Base-by-base conservation (phyloP, 2,113 vertebrate species). In the Microtus ochrogaster region DNA sequence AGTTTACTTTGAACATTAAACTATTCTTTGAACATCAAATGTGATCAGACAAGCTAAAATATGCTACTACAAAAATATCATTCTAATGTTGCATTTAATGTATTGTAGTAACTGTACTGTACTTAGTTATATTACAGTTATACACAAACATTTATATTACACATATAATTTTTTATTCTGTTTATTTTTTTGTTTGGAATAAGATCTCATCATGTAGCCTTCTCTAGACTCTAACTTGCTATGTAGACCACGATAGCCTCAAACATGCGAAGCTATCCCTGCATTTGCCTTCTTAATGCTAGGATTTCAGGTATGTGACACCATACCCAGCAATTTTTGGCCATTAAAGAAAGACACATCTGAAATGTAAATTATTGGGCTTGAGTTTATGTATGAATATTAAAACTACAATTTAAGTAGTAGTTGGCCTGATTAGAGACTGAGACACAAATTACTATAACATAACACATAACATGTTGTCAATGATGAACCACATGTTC, bases 321-420 rank as follows among this genome's bases (percentile, higher is more conserved):
- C 63, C 28, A 36, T n/a, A 33, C 19, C 33, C 30, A 58, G 33
- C 65, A 28, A 88, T 26, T 87, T 73, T 65, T 55, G 39, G 85
- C 1, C 90, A 70, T 30, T 88, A 6, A 22, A 92, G 52, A 76
- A 92, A 96, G 91, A 68, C 3, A 66, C 0, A 79, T 77, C 82
- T 94, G 49, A 73, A 92, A 96, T 90, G 78, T 13, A 82, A 44
- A 78, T 10, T 79, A 58, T 49, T 61, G 52, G 26, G 30, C 14
- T 73, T 84, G 7, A 68, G 8, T 79, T 90, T 68, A 79, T 49
- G 12, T 82, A 92, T 90, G 28, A 92, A 2, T 87, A 66, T 86
- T 89, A 93, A 47, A 94, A 93, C 39, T 94, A 72, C 14, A 78
- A 16, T 41, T 92, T 92, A 73, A 78, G 92, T 17, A 10, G 61